phyloP scores from a whole-genome alignment of 2,113 vertebrate species.

The Puffinus mauretanicus region DNA sequence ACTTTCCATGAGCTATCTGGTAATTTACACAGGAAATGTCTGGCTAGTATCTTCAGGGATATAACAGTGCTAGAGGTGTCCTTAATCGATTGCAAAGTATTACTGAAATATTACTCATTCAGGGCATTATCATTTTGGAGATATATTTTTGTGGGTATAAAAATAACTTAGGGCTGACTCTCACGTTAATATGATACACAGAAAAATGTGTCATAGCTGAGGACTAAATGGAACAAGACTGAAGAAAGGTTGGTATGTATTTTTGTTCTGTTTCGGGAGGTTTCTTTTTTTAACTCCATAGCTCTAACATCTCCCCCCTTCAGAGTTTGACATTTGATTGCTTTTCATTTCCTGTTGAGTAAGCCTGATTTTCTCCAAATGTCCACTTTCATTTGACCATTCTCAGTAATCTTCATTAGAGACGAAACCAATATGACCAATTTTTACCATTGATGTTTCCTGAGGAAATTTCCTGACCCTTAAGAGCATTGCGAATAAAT shows the following conservation, averaged over 20 bases:
- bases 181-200: neutral
- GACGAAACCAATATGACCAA: neutral
- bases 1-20: slow-evolving; percentile 32
- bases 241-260: neutral
- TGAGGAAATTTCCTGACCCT: neutral
- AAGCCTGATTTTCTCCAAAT: neutral
- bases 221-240: neutral
- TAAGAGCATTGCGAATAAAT: neutral
- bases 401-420: neutral
- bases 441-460: neutral
- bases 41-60: neutral
- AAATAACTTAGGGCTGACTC: neutral
- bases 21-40: neutral
- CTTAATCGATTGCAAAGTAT: slow-evolving; percentile 10
- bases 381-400: neutral
- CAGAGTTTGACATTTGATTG: neutral
- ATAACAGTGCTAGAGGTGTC: neutral
- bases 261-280: neutral
- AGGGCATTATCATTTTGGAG: neutral
- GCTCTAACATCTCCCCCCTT: neutral
- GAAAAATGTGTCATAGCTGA: neutral
- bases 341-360: neutral
- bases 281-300: neutral
- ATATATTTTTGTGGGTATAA: neutral
- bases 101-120: slow-evolving; percentile 15